Evolutionary conservation across 2,888 invertebrate species (phyloP).

Genomic region (Monoplex corrugatus): DNA sequence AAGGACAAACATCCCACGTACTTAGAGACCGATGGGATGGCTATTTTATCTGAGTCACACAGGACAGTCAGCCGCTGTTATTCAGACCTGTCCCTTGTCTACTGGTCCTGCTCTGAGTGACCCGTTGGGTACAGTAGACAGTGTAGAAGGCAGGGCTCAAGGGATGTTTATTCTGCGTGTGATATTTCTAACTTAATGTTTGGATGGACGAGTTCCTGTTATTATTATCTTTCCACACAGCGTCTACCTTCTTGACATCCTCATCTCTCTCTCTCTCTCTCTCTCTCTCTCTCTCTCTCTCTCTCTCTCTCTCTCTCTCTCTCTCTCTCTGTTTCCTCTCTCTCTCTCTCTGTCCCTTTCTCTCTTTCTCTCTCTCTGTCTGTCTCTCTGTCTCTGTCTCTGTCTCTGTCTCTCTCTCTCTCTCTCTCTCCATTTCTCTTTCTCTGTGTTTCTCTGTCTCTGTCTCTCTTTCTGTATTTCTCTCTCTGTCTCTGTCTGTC

Average conservation of each 20-base stretch:
- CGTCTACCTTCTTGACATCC: not conserved
- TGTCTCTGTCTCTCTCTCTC: not conserved
- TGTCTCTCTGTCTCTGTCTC: not conserved
- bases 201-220: no score
- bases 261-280: not conserved
- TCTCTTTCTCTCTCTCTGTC: not conserved
- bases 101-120: no score
- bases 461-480: constrained; percentile 16
- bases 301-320: constrained; percentile 2
- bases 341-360: constrained; percentile 34
- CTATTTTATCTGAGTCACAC: no score
- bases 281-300: constrained; percentile 28
- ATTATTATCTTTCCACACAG: not conserved
- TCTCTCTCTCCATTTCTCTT: not conserved
- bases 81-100: no score
- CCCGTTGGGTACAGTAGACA: no score
- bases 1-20: no score
- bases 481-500: constrained; percentile 25
- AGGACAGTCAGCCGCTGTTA: no score
- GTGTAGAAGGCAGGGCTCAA: not conserved
- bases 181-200: no score
- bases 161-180: not conserved
- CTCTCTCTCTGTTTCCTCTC: constrained; percentile 25
- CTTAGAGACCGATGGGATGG: no score
- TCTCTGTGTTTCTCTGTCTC: constrained; percentile 36